Conservation (phyloP, 1,140 invertebrate genomes). For the Papilio polytes region DNA sequence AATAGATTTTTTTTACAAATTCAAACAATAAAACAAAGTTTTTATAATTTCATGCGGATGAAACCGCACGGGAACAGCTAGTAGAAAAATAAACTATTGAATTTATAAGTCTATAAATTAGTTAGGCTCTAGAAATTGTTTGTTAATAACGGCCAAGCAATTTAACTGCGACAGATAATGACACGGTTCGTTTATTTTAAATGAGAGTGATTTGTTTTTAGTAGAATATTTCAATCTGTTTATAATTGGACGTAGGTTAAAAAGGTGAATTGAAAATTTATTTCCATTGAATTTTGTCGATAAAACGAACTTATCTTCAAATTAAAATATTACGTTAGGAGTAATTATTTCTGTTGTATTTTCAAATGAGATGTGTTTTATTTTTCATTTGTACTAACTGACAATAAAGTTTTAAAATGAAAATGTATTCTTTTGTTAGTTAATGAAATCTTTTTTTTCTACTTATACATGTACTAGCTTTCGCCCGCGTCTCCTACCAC, state of each 20-base stretch:
- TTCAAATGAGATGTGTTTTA: background rate
- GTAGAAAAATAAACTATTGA: constrained; percentile 17
- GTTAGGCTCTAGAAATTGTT: constrained; percentile 19
- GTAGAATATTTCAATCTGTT: constrained; percentile 24
- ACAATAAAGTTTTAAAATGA: background rate
- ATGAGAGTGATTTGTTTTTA: constrained; percentile 19
- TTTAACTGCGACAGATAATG: constrained; percentile 27
- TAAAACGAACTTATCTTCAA: background rate
- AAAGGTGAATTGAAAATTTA: background rate
- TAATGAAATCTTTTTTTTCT: background rate
- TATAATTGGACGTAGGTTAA: background rate
- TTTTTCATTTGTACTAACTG: background rate
- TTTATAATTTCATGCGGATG: no score
- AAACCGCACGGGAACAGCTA: background rate
- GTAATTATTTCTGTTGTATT: background rate
- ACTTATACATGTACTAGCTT: no score
- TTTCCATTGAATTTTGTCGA: background rate
- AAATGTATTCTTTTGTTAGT: no score
- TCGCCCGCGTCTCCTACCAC: no score
- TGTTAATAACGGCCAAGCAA: constrained; percentile 6
- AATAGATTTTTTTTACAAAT: no score
- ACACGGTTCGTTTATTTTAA: constrained; percentile 29
- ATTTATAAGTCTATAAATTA: background rate
- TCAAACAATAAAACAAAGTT: no score
- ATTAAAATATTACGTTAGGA: background rate